Conservation (phyloP, 2,113 vertebrate genomes). For the Rhinogobius similis region DNA sequence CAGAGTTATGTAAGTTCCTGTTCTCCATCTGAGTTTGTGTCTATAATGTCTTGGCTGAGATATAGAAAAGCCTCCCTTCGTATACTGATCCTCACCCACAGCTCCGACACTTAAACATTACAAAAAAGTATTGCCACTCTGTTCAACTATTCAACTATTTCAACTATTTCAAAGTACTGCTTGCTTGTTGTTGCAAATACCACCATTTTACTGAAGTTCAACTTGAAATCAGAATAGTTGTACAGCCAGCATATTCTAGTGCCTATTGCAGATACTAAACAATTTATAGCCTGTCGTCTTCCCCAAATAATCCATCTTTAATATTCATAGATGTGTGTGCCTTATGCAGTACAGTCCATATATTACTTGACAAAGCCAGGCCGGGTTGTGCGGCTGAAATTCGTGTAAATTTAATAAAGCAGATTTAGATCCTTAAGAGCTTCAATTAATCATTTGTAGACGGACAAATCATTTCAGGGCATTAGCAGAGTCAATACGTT, state of each 20-base stretch:
- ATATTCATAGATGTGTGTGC: slow-evolving; percentile 40
- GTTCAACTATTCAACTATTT: too few species aligned
- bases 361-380: slow-evolving; percentile 56
- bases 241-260: not conserved
- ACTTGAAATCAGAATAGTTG: not conserved
- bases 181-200: not conserved
- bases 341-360: slow-evolving; percentile 51
- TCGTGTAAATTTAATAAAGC: slow-evolving; percentile 63
- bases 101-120: too few species aligned
- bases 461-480: slow-evolving; percentile 57
- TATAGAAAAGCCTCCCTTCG: too few species aligned
- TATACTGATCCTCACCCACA: too few species aligned
- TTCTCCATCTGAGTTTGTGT: too few species aligned
- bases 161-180: too few species aligned
- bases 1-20: too few species aligned
- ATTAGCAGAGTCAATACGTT: slow-evolving; percentile 63
- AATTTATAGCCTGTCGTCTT: slow-evolving; percentile 40
- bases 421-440: slow-evolving; percentile 58
- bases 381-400: slow-evolving; percentile 37
- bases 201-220: not conserved
- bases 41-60: too few species aligned
- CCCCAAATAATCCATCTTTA: slow-evolving; percentile 45
- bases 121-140: too few species aligned
- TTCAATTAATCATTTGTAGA: slow-evolving; percentile 63
- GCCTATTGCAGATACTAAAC: slow-evolving; percentile 13